Percentiles rank a stretch among this genome's conserved stretches.
Conservation (phyloP, 2,113 vertebrate genomes). For the Channa argus region DNA sequence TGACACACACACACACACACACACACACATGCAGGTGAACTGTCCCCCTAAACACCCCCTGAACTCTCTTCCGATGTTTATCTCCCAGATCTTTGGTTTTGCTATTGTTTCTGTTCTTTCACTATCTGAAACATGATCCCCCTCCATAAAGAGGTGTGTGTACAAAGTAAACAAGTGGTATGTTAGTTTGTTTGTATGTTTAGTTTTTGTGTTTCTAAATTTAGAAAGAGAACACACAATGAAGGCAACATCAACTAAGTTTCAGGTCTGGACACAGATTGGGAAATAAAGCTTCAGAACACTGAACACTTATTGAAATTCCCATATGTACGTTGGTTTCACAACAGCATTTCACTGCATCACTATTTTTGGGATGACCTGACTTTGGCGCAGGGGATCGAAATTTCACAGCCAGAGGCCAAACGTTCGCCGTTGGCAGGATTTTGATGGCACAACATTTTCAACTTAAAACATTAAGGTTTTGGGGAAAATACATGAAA, state of each 20-base stretch:
- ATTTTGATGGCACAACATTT: neutral
- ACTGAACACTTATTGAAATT: neutral
- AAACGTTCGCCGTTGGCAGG: conserved; percentile 31
- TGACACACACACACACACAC: conserved; percentile 28
- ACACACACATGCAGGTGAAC: conserved; percentile 42
- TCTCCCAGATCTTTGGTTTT: conserved; percentile 47
- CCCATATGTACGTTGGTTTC: conserved; percentile 1
- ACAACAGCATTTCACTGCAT: neutral
- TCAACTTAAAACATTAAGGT: conserved; percentile 32
- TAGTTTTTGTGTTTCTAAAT: too few relatives aligned
- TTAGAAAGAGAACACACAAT: too few relatives aligned
- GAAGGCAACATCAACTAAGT: too few relatives aligned
- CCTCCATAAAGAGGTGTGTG: neutral
- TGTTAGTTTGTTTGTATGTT: too few relatives aligned
- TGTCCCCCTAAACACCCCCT: conserved; percentile 51
- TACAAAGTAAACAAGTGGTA: too few relatives aligned
- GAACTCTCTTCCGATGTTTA: conserved; percentile 43
- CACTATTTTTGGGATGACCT: neutral
- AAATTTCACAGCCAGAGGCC: conserved; percentile 29
- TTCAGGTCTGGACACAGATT: neutral
- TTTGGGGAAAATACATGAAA: neutral
- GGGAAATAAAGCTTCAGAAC: neutral
- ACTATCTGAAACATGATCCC: conserved; percentile 25
- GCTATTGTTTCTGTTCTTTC: conserved; percentile 13
- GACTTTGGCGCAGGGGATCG: neutral